These are phyloP conservation scores for Notolepis coatsorum DNA, from an alignment of 2,797 vertebrate species.

Conservation along the genomic window DNA sequence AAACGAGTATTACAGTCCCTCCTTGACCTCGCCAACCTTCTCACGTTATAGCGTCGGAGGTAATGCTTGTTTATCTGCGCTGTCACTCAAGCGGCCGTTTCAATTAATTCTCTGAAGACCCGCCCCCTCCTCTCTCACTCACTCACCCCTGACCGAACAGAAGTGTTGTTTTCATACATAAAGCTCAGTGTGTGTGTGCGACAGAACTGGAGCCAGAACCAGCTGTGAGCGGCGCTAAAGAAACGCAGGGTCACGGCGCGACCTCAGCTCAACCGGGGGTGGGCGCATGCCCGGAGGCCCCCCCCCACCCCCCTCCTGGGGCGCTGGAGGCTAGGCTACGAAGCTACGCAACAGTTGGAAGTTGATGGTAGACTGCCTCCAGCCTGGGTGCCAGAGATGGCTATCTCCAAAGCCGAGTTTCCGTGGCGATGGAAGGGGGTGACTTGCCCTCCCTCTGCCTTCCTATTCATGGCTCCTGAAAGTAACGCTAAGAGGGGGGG, in stretches of 20 bases:
- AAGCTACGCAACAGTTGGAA: conserved; percentile 50
- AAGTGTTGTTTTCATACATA: conserved; percentile 72
- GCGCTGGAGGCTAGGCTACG: conserved; percentile 13
- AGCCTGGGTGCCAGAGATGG: conserved; percentile 55
- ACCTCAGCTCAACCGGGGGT: conserved; percentile 55
- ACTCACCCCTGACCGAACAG: conserved; percentile 77
- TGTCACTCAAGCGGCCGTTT: conserved; percentile 44
- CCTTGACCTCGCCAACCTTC: conserved; percentile 44
- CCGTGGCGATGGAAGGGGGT: conserved; percentile 39
- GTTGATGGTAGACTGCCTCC: conserved; percentile 62
- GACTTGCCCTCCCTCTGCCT: conserved; percentile 33
- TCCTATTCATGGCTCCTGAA: conserved; percentile 21
- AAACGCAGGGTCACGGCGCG: conserved; percentile 50
- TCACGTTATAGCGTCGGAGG: conserved; percentile 42
- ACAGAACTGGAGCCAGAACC: conserved; percentile 44
- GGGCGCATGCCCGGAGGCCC: conserved; percentile 3
- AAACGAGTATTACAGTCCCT: conserved; percentile 30
- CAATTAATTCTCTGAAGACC: conserved; percentile 35
- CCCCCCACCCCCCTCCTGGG: not conserved
- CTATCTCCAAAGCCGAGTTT: conserved; percentile 61
- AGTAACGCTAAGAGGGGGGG: conserved; percentile 28
- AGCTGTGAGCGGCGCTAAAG: too few species aligned
- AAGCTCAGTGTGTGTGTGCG: conserved; percentile 42
- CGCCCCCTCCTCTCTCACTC: conserved; percentile 55
- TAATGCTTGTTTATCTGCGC: conserved; percentile 63